Evolutionary conservation across 2,888 invertebrate genomes (phyloP), one percentile per base, ranked within the genome.

Genomic region (Arctia plantaginis): DNA sequence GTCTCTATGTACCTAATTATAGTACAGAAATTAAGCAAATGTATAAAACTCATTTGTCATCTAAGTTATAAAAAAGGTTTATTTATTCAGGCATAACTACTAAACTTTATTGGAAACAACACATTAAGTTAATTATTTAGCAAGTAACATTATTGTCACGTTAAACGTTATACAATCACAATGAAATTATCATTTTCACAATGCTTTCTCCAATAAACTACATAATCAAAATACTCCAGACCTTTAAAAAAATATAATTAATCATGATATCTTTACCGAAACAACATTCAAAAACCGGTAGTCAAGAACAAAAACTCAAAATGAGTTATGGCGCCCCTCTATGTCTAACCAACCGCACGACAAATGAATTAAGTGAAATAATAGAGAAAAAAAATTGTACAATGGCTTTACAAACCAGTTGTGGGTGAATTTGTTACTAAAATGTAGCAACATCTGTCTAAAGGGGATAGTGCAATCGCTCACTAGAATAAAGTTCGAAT

Each of bases 361-460:
- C 93, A 94, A 95, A 94, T 90, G 94, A 94, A 95, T 94, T 95
- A 94, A 93, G 92, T 91, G 90, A 94, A 94, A 94, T 93, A 93
- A 94, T 92, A 93, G 89, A 90, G 92, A 93, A 91, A 92, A 93
- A 92, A 91, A 62, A 35, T 69, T 90, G 89, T 90, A 95, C 94
- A 95, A 95, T 95, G 89, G 91, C 92, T 90, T 92, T 91, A 87
- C 70, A 86, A 89, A 90, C 91, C 90, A 90, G 91, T 92, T 92
- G 94, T 94, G 93, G 94, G 94, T 92, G 94, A 95, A 95, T 93
- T 94, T 95, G 95, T 94, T 94, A 93, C 93, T 92, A 95, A 93
- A 94, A 91, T 95, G 95, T 95, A 92, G 95, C 94, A 95, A 95
- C 95, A 95, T 95, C 95, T 95, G 95, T 92, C 93, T 92, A 90